Percentiles rank a stretch among this genome's conserved stretches.
Evolutionary conservation across 1,140 invertebrate genomes (phyloP).

Genomic region (Drosophila sproati): DNA sequence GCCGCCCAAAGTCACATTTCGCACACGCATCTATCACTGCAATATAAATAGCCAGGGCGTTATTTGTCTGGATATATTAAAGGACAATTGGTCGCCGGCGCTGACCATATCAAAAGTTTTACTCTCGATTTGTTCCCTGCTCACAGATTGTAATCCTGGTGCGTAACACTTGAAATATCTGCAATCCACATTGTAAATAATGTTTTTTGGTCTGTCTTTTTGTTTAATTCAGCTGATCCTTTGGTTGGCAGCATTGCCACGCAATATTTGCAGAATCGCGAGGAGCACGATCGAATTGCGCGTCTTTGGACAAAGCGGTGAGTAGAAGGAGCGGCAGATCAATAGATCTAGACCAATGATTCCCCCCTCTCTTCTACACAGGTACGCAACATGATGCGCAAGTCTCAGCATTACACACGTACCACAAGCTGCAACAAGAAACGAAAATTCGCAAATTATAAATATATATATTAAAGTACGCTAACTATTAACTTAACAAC

Average conservation of each 20-base stretch:
- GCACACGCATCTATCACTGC: slow-evolving; percentile 98
- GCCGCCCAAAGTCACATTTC: slow-evolving; percentile 98
- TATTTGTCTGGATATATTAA: slow-evolving; percentile 97
- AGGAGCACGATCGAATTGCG: slow-evolving; percentile 98
- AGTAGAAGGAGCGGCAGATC: slow-evolving; percentile 86
- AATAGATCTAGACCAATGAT: background rate
- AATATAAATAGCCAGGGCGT: slow-evolving; percentile 99
- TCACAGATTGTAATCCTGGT: slow-evolving; percentile 99
- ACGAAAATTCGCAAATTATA: slow-evolving; percentile 80
- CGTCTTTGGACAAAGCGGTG: slow-evolving; percentile 99
- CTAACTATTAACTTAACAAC: slow-evolving; percentile 77
- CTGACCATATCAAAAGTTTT: slow-evolving; percentile 97
- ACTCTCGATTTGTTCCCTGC: slow-evolving; percentile 96
- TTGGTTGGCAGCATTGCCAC: slow-evolving; percentile 99
- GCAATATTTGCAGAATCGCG: slow-evolving; percentile 98
- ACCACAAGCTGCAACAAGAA: slow-evolving; percentile 72
- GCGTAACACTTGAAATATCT: slow-evolving; percentile 49
- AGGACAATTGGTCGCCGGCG: slow-evolving; percentile 98
- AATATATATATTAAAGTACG: slow-evolving; percentile 79
- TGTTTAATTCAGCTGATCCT: slow-evolving; percentile 91
- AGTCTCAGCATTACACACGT: slow-evolving; percentile 60
- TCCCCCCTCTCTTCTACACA: slow-evolving; percentile 10
- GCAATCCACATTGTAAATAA: background rate
- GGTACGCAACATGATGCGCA: slow-evolving; percentile 84
- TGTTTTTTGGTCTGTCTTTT: background rate